Percentiles rank a stretch among this genome's conserved stretches.
phyloP scores from a whole-genome alignment of 2,888 invertebrate genomes.

The Lysandra bellargus region DNA sequence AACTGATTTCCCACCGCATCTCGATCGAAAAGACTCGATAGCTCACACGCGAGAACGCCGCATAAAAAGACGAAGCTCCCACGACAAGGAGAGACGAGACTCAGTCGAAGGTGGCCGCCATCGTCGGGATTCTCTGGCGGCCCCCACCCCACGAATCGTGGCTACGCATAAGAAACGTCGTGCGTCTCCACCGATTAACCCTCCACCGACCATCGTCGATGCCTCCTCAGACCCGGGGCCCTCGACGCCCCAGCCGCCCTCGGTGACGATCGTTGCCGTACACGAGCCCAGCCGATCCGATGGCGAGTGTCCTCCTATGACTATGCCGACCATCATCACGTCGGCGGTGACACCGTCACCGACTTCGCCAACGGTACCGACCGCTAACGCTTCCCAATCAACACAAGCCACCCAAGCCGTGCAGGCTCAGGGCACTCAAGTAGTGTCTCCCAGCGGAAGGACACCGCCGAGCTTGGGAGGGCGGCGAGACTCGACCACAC shows the following conservation, averaged over 20 bases:
- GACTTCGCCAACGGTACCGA: slow-evolving; percentile 84
- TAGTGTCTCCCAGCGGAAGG: slow-evolving; percentile 60
- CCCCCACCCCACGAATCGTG: slow-evolving; percentile 82
- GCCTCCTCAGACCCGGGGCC: slow-evolving; percentile 85
- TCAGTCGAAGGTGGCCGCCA: slow-evolving; percentile 85
- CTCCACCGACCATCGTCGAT: slow-evolving; percentile 77
- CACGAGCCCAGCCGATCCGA: slow-evolving; percentile 80
- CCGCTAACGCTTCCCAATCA: slow-evolving; percentile 52
- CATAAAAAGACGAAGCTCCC: slow-evolving; percentile 81
- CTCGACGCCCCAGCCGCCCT: slow-evolving; percentile 62
- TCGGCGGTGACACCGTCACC: slow-evolving; percentile 92
- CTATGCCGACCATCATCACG: slow-evolving; percentile 88
- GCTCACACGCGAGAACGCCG: slow-evolving; percentile 70
- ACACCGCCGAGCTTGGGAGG: slow-evolving; percentile 77
- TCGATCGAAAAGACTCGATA: slow-evolving; percentile 83
- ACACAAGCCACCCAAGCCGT: slow-evolving; percentile 56
- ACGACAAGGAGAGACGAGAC: slow-evolving; percentile 82
- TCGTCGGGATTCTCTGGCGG: slow-evolving; percentile 84
- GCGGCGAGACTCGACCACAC: slow-evolving; percentile 91
- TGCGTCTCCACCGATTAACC: slow-evolving; percentile 67
- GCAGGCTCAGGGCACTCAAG: slow-evolving; percentile 50
- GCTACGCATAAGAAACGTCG: slow-evolving; percentile 82
- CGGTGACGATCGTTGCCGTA: slow-evolving; percentile 70
- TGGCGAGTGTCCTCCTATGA: slow-evolving; percentile 82
- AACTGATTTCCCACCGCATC: slow-evolving; percentile 83